phyloP scores from a whole-genome alignment of 2,113 vertebrate species.

The Ictidomys tridecemlineatus region DNA sequence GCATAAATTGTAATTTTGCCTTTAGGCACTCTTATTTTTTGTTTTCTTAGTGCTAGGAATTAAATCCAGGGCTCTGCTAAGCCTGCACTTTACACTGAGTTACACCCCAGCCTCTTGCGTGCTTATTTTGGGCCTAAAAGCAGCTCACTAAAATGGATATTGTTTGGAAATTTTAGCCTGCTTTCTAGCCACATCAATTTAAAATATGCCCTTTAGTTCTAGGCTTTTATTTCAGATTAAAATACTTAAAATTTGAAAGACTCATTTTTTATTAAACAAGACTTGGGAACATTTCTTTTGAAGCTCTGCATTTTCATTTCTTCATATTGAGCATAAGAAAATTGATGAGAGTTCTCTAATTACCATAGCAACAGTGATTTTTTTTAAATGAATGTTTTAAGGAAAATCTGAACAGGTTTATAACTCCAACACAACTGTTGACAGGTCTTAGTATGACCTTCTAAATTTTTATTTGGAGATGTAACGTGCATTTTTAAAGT shows the following conservation, averaged over 20 bases:
- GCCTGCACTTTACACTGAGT: too few species aligned
- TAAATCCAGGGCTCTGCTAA: neutral
- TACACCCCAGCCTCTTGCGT: neutral
- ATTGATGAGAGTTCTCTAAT: neutral
- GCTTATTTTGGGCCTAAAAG: neutral
- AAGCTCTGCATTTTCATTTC: neutral
- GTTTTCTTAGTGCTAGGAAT: neutral
- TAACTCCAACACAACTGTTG: neutral
- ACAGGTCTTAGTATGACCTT: neutral
- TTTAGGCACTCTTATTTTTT: neutral
- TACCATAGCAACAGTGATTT: neutral
- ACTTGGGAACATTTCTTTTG: neutral
- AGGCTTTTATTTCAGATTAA: slow-evolving; percentile 7
- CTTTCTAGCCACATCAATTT: slow-evolving; percentile 11
- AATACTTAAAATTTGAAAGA: neutral
- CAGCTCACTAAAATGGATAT: neutral
- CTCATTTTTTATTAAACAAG: neutral
- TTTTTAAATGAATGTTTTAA: neutral
- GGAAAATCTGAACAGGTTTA: neutral
- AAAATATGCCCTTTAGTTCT: neutral
- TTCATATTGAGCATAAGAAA: slow-evolving; percentile 21
- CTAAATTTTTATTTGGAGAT: neutral
- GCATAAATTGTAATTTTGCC: neutral
- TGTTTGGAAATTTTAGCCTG: neutral
- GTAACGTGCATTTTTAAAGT: neutral